Base-by-base conservation (phyloP, 2,888 invertebrate species). In the Trichacis sp. region DNA sequence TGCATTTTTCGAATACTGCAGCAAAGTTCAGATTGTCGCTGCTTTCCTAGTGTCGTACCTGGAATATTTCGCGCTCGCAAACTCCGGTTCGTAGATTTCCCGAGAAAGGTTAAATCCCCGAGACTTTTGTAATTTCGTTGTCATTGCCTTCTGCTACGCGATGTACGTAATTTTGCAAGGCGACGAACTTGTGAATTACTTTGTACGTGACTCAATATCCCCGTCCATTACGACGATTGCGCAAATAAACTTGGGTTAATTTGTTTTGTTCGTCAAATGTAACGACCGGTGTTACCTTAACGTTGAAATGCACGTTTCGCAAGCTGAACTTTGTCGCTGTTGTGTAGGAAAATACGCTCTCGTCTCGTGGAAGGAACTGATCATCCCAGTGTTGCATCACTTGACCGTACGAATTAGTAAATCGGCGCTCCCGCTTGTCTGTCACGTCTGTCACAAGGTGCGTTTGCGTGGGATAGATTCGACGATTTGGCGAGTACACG, bases 351-450 rank as follows among this genome's bases (percentile, higher is more conserved):
- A n/a, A n/a, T n/a, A n/a, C n/a, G n/a, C n/a, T n/a, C n/a, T n/a
- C n/a, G n/a, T n/a, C n/a, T n/a, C n/a, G n/a, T n/a, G n/a, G n/a
- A n/a, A n/a, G n/a, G n/a, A n/a, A n/a, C n/a, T n/a, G n/a, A n/a
- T n/a, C n/a, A n/a, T n/a, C n/a, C n/a, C n/a, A n/a, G n/a, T 61
- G 54, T 68, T 65, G 43, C 64, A 54, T 59, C 62, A 68, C 50
- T 68, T 60, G 24, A 55, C 53, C 53, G 62, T 54, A 62, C 62
- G 59, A 65, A 68, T 68, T 65, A 65, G 55, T 53, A 43, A 57
- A 52, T 55, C 14, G 53, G 36, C 61, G 58, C 68, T 50, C 64
- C 59, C 40, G 58, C 57, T 11, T 36, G 36, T 36, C 36, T 12
- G 29, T 24, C 29, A 36, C 4, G 6, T 18, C 24, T 11, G 6